These are phyloP conservation scores for Propithecus deckenii DNA, from an alignment of 2,797 vertebrate genomes.

Conservation along the genomic window DNA sequence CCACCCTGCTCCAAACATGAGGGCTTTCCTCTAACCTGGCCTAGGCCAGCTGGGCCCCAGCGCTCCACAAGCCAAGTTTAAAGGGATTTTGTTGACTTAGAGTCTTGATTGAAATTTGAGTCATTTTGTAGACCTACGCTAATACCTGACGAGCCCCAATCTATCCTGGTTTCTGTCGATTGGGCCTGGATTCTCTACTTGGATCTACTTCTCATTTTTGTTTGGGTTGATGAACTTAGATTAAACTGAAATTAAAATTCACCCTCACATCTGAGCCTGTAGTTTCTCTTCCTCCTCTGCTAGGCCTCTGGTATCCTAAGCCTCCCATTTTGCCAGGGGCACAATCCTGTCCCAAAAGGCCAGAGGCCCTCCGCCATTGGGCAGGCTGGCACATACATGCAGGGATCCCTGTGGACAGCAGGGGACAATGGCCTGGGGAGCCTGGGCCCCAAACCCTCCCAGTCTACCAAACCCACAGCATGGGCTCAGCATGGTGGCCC, in stretches of 20 bases:
- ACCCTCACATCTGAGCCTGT: neutral
- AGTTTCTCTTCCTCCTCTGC: neutral
- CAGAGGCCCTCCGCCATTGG: neutral
- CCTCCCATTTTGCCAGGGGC: neutral
- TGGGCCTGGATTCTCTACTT: neutral
- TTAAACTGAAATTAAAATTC: neutral
- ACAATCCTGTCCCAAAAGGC: neutral
- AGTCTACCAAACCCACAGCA: neutral
- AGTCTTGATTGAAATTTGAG: neutral
- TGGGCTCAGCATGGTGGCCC: neutral
- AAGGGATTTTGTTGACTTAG: neutral
- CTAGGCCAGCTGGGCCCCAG: neutral
- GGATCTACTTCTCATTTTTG: neutral
- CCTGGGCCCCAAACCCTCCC: neutral
- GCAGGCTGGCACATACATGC: neutral
- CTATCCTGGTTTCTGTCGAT: neutral
- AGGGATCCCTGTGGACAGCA: neutral
- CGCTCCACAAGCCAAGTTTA: neutral
- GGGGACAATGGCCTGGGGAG: neutral
- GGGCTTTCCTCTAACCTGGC: neutral
- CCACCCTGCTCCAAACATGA: neutral
- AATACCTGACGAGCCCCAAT: neutral
- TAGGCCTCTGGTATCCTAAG: neutral
- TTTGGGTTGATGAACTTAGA: neutral
- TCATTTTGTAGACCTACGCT: rapidly evolving